Evolutionary conservation across 2,888 invertebrate genomes (phyloP).

Genomic region (Parapristionchus giblindavisi): DNA sequence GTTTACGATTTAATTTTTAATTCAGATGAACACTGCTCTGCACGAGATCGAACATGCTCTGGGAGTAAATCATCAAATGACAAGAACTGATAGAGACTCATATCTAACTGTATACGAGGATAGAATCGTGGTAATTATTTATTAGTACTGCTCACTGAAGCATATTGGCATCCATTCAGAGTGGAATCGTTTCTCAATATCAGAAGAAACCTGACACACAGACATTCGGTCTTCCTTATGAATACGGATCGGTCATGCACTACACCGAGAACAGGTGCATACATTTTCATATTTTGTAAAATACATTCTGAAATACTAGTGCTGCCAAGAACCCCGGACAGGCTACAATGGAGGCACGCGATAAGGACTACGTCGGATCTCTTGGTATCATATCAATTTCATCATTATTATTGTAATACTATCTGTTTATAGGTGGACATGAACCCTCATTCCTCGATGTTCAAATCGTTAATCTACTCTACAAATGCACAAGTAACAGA

Average conservation of each 20-base stretch:
- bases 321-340: constrained; percentile 7
- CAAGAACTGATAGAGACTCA: constrained; percentile 1
- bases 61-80: constrained; percentile 30
- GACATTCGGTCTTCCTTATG: constrained; percentile 30
- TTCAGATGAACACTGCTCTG: constrained; percentile 9
- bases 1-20: too few species aligned
- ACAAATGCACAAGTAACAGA: constrained; percentile 22
- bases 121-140: background rate
- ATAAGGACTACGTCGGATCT: constrained; percentile 20
- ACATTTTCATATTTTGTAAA: too few species aligned
- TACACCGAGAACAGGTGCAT: constrained; percentile 30
- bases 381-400: background rate
- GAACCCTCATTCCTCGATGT: constrained; percentile 36
- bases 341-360: constrained; percentile 23
- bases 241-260: constrained; percentile 31
- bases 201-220: constrained; percentile 26
- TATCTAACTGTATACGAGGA: constrained; percentile 18
- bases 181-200: constrained; percentile 12
- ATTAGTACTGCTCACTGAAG: background rate
- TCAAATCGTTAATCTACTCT: constrained; percentile 32
- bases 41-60: constrained; percentile 29
- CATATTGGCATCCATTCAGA: background rate
- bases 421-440: background rate
- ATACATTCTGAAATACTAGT: too few species aligned
- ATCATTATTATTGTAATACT: background rate